phyloP scores from a whole-genome alignment of 2,113 vertebrate species.

The Indri indri region DNA sequence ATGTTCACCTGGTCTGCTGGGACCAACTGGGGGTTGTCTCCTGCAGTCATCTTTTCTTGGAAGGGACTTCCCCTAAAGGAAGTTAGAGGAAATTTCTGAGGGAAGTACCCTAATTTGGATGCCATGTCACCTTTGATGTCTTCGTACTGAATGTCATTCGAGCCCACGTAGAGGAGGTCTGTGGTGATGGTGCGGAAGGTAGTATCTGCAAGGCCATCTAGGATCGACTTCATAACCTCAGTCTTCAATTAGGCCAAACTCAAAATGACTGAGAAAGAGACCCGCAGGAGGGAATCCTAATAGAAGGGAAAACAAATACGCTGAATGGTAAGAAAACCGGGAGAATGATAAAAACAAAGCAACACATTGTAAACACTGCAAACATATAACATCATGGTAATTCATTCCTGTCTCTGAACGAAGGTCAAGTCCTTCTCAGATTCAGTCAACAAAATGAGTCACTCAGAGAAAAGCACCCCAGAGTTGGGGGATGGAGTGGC shows the following conservation, averaged over 20 bases:
- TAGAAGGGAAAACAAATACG: constrained; percentile 73
- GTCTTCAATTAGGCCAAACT: constrained; percentile 74
- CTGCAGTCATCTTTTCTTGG: constrained; percentile 92
- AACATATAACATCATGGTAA: background rate
- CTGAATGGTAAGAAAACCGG: constrained; percentile 28
- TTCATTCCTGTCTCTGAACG: background rate
- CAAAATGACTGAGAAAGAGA: constrained; percentile 72
- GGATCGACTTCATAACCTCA: constrained; percentile 95
- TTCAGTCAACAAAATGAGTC: background rate
- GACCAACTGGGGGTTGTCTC: constrained; percentile 91
- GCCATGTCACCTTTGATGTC: constrained; percentile 90
- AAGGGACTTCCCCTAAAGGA: constrained; percentile 95
- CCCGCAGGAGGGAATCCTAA: constrained; percentile 77
- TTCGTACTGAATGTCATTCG: constrained; percentile 96
- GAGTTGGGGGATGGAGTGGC: background rate
- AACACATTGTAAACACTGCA: background rate
- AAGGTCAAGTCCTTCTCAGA: background rate
- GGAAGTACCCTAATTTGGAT: constrained; percentile 92
- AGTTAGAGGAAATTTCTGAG: constrained; percentile 94
- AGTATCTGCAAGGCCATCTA: constrained; percentile 98
- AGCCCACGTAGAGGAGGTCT: constrained; percentile 94
- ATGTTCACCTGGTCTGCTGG: constrained; percentile 92
- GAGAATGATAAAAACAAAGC: background rate
- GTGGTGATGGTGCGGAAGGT: constrained; percentile 99
- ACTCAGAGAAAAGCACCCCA: constrained; percentile 41